Evolutionary conservation across 2,797 vertebrate genomes (phyloP), one percentile per base, ranked within the genome.

Genomic region (Otolemur crassicaudatus): DNA sequence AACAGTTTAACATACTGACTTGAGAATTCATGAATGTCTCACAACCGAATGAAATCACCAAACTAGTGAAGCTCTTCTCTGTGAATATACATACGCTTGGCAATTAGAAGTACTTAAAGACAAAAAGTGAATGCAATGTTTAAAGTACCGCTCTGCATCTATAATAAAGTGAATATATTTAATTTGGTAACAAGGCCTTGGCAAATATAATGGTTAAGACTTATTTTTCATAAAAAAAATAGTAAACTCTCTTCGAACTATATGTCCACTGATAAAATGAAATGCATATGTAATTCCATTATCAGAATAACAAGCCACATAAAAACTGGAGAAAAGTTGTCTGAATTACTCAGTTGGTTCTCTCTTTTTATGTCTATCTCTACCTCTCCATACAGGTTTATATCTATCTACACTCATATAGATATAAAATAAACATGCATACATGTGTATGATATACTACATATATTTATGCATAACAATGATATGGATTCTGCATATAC

Each of bases 11-110:
- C 72, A 67, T 12, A 58, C 10, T 84, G 34, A 93, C 12, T 89
- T 87, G 29, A 94, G 77, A 98, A 81, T 77, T 37, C 97, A 77
- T 90, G 90, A 97, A 95, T 61, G 25, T 83, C 96, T 96, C 67
- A 72, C 65, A 95, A 95, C 63, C 86, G 94, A 96, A 96, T 6
- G 56, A 49, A 96, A 79, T 67, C 56, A 95, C 58, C 91, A 93
- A 92, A 83, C 56, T 5, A 22, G 2, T 16, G 3, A 85, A 49
- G 29, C 8, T 94, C 27, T 90, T 94, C 70, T 86, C 56, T 81
- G 16, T 46, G 75, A 96, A 63, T 43, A 70, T 40, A 27, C 61
- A 95, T 1, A 91, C 6, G 53, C 73, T 94, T 75, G 53, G 90
- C 16, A 84, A 23, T 91, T 81, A 80, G 27, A 77, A 75, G 49